Base-by-base conservation (phyloP, 1,140 invertebrate genomes). In the Lordiphosa collinella region DNA sequence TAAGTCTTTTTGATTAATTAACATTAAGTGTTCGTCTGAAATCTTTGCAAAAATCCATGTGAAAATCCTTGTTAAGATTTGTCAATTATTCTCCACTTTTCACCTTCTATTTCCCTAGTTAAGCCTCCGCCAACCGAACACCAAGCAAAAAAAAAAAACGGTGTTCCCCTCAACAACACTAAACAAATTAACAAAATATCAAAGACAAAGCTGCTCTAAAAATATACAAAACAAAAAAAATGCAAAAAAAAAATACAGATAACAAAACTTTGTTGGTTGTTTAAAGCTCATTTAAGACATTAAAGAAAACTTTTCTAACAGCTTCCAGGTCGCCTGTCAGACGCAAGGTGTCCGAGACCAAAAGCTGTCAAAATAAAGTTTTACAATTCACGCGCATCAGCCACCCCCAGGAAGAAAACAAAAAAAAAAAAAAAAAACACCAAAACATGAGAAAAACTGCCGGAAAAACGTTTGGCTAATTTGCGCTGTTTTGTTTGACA, bases 331-430 rank as follows among this genome's bases (percentile, higher is more conserved):
- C 49, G 25, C n/a, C 35, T 53, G 56, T 31, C 48, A 58, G 47
- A 53, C 76, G 52, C 49, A 74, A 80, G 75, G 76, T 80, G 71
- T 72, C 58, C 71, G 50, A 75, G 43, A 55, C 52, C 67, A 76
- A 59, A 60, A 75, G 72, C 76, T 82, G 76, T 85, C 79, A 85
- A 73, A 85, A 85, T 79, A 82, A 82, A 82, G 67, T 82, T 82
- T 84, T 50, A 73, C 67, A 82, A 84, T 78, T 82, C 68, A 62
- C 67, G 59, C 78, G 55, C 58, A 56, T 58, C 40, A 38, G 25
- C 34, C 18, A 5, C 18, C 18, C 18, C 3, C 18, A 5, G 9
- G n/a, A 29, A n/a, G 14, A 18, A 36, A 14, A 2, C 31, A 14
- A 8, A 8, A 25, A 44, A 44, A 29, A 43, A 25, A 11, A 47